Percentiles rank a stretch among this genome's conserved stretches.
phyloP scores from a whole-genome alignment of 2,888 invertebrate species.

The Tetanocera ferruginea region DNA sequence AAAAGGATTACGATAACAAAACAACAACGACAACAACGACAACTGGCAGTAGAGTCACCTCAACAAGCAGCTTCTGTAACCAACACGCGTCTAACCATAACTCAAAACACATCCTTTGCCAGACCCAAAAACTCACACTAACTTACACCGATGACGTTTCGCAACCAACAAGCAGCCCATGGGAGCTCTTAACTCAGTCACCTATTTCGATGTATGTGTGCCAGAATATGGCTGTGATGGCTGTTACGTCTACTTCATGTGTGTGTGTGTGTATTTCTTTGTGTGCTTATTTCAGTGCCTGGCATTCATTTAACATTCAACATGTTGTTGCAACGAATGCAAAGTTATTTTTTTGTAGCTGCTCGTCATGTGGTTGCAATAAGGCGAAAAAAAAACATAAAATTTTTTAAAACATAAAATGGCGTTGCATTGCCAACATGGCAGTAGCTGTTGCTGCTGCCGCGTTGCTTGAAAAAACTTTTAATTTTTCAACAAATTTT shows the following conservation, averaged over 20 bases:
- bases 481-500: not conserved
- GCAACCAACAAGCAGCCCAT: not conserved
- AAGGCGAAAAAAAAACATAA: not conserved
- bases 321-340: slow-evolving; percentile 35
- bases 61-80: not conserved
- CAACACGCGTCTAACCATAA: not conserved
- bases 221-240: not conserved
- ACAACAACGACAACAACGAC: too few relatives aligned
- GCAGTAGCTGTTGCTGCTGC: not conserved
- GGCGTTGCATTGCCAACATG: not conserved
- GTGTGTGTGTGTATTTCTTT: not conserved
- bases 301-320: slow-evolving; percentile 28
- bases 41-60: too few relatives aligned
- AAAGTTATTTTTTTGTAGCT: not conserved
- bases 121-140: not conserved
- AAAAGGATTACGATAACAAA: not conserved
- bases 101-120: not conserved
- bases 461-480: not conserved
- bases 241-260: not conserved
- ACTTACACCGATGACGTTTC: not conserved
- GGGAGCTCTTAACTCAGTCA: slow-evolving; percentile 7
- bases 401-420: not conserved
- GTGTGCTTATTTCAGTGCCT: slow-evolving; percentile 1
- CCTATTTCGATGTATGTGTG: not conserved
- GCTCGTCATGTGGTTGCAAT: slow-evolving; percentile 3